These are phyloP conservation scores for Drosophila willistoni DNA, from an alignment of 1,140 invertebrate species.

Conservation along the genomic window DNA sequence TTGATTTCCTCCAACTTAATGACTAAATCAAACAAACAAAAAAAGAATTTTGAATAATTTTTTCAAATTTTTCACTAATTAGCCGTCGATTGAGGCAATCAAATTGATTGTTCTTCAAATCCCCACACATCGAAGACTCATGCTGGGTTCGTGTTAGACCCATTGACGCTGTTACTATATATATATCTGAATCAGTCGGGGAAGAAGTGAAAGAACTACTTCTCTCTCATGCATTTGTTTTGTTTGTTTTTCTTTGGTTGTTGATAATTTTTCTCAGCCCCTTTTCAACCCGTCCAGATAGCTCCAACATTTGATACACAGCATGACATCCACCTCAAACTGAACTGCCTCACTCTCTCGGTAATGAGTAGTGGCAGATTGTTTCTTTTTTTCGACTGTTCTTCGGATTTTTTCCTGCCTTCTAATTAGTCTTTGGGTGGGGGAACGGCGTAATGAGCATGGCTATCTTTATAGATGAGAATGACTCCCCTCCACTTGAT, in stretches of 20 bases:
- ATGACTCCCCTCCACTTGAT: slow-evolving; percentile 26
- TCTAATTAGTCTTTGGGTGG: slow-evolving; percentile 50
- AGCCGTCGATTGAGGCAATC: slow-evolving; percentile 78
- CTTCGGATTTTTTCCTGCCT: slow-evolving; percentile 28
- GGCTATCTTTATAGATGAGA: slow-evolving; percentile 24
- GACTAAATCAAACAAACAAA: slow-evolving; percentile 53
- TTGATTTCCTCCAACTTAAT: slow-evolving; percentile 34
- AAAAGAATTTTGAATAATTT: slow-evolving; percentile 54
- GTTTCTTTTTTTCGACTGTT: slow-evolving; percentile 40
- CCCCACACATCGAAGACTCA: slow-evolving; percentile 33
- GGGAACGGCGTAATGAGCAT: slow-evolving; percentile 57
- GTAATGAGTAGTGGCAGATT: slow-evolving; percentile 72
- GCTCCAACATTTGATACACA: slow-evolving; percentile 56
- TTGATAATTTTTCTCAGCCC: slow-evolving; percentile 75
- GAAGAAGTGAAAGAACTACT: slow-evolving; percentile 21
- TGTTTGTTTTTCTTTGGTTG: slow-evolving; percentile 38
- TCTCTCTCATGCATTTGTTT: slow-evolving; percentile 47
- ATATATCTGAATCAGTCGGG: slow-evolving; percentile 54
- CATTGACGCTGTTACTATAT: slow-evolving; percentile 70
- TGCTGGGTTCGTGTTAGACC: slow-evolving; percentile 65
- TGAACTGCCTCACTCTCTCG: slow-evolving; percentile 52
- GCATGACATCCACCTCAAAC: slow-evolving; percentile 39
- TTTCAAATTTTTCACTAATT: slow-evolving; percentile 69
- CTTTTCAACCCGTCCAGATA: slow-evolving; percentile 33
- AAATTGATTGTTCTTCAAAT: slow-evolving; percentile 69